Conservation (phyloP, 2,797 vertebrate species). For the Brachymystax lenok region DNA sequence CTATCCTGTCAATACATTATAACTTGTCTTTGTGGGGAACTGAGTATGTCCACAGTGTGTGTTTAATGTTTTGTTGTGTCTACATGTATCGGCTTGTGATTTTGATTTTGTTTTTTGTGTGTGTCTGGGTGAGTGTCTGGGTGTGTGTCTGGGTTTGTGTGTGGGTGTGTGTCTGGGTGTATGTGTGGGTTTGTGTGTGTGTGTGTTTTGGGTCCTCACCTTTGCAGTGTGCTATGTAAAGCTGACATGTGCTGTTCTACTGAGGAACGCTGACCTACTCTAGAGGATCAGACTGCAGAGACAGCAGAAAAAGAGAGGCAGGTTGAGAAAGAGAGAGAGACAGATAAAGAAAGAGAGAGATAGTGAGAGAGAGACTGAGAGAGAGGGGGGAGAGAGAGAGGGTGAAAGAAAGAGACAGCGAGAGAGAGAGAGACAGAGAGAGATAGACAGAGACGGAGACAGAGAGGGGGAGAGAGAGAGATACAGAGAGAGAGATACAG, state of each 20-base stretch:
- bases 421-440: too few species aligned
- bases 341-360: too few species aligned
- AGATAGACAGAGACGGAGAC: too few species aligned
- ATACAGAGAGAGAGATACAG: background rate
- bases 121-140: constrained; percentile 20
- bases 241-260: constrained; percentile 23
- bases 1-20: background rate
- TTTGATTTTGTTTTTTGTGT: background rate
- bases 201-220: too few species aligned
- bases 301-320: constrained; percentile 8
- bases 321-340: background rate
- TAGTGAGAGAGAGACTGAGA: constrained; percentile 12
- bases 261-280: background rate
- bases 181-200: too few species aligned
- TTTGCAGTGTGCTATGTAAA: too few species aligned
- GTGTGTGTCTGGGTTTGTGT: constrained; percentile 25
- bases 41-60: constrained; percentile 11
- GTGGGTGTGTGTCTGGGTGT: background rate
- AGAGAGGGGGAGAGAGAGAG: too few species aligned
- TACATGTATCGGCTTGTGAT: constrained; percentile 17
- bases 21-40: constrained; percentile 5
- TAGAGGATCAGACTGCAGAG: too few species aligned
- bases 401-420: too few species aligned
- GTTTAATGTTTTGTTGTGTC: background rate
- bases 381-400: background rate